Evolutionary conservation across 2,113 vertebrate species (phyloP), one percentile per base, ranked within the genome.

Genomic region (Gasterosteus nipponicus): DNA sequence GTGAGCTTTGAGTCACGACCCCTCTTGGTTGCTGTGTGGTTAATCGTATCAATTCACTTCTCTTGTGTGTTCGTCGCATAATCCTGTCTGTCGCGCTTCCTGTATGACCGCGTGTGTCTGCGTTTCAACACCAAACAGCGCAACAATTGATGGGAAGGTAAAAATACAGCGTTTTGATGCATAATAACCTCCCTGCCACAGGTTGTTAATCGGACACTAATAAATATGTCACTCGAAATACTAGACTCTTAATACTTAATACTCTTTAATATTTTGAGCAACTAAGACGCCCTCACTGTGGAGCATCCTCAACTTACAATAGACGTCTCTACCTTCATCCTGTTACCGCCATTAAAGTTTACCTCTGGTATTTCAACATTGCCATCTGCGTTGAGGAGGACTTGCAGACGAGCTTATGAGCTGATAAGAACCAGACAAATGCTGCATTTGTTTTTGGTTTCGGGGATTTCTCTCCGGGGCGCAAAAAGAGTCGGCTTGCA

Each of bases 1-100:
- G 29, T 7, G 18, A 77, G 44, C 59, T 8, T 10, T 77, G 80
- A 90, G 59, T 89, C 91, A 87, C 77, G 68, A 60, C 70, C 46
- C 64, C n/a, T 83, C 80, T 54, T 12, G 10, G 76, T 54, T 62
- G 3, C 0, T 2, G 16, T 62, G 53, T 44, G 1, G 53, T 15
- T n/a, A 46, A 51, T 33, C 9, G 71, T 42, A 77, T 83, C 73
- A 47, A 12, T 67, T 62, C 41, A 69, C 56, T 54, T 14, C 72
- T 14, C 72, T 73, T 59, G 53, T 14, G 59, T 57, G 11, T 66
- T 31, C 67, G 73, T 22, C n/a, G 41, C 65, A 53, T 60, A 66
- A 80, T 71, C 59, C 65, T 35, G 73, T 88, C 73, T 80, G 77
- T 11, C 7, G 66, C 59, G 44, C 73, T 80, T 87, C 80, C 81